Evolutionary conservation across 2,113 vertebrate genomes (phyloP).

Genomic region (Rhadina sibilatrix): DNA sequence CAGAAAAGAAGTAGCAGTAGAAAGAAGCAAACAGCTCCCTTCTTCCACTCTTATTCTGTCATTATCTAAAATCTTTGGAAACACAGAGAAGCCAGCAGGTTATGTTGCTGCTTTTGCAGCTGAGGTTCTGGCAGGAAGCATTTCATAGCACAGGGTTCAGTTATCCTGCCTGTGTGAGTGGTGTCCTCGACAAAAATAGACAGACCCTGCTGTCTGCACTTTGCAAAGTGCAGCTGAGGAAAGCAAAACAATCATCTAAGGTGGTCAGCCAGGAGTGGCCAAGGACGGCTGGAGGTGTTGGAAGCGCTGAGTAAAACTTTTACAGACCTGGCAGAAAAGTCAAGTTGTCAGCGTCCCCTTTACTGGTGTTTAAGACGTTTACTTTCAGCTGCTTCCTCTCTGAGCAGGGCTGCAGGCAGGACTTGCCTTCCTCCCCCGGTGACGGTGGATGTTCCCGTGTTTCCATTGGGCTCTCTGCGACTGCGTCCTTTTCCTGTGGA

Average conservation of each 20-base stretch:
- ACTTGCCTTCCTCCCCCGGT: background rate
- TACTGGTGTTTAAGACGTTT: background rate
- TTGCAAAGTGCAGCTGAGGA: background rate
- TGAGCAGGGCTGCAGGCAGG: constrained; percentile 31
- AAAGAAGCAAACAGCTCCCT: background rate
- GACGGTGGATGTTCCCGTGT: background rate
- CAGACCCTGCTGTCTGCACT: background rate
- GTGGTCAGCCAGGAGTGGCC: background rate
- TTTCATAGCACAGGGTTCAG: background rate
- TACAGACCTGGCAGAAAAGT: background rate
- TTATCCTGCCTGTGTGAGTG: background rate
- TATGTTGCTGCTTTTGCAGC: background rate
- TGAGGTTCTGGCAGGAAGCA: background rate
- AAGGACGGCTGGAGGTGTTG: background rate
- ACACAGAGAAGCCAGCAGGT: background rate
- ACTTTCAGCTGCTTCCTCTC: constrained; percentile 44
- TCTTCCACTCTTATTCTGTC: background rate
- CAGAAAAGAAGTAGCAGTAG: background rate
- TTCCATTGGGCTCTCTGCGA: constrained; percentile 56
- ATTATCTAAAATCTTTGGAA: background rate
- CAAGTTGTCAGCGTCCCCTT: background rate
- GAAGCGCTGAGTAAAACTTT: background rate
- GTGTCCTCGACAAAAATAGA: constrained; percentile 2
- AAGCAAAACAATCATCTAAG: background rate
- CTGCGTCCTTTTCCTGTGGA: constrained; percentile 74